Evolutionary conservation across 2,888 invertebrate species (phyloP).

Genomic region (Callimorpha dominula): DNA sequence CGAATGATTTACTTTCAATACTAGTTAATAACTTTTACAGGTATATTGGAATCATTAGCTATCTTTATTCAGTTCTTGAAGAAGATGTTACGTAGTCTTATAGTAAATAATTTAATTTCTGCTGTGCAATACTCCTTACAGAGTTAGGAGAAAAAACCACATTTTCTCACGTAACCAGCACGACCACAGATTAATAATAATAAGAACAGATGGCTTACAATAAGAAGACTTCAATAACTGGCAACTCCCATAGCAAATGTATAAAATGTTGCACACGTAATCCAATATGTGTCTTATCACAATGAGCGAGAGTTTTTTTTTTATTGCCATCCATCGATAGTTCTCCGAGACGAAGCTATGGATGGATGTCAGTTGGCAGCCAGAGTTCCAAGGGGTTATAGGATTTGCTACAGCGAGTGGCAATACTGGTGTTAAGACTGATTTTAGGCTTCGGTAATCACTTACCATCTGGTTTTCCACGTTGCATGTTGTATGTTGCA

Average conservation of each 20-base stretch:
- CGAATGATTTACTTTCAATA: not conserved
- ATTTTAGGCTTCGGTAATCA: too few species aligned
- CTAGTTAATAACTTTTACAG: not conserved
- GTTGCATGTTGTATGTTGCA: too few species aligned
- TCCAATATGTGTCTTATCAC: not conserved
- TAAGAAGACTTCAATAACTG: not conserved
- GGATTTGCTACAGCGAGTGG: too few species aligned
- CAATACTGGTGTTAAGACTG: too few species aligned
- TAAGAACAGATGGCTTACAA: not conserved
- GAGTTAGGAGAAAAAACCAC: not conserved
- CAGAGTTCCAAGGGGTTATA: too few species aligned
- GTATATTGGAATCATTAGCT: too few species aligned
- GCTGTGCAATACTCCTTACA: too few species aligned
- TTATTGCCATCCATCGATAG: not conserved
- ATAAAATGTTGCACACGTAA: not conserved
- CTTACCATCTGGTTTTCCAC: too few species aligned
- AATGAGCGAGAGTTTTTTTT: not conserved
- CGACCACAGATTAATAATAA: not conserved
- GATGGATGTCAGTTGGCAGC: not conserved
- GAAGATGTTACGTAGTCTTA: not conserved
- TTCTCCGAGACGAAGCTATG: not conserved
- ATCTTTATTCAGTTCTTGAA: not conserved
- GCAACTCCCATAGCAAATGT: not conserved
- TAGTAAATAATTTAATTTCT: too few species aligned
- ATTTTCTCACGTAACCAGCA: not conserved